phyloP scores from a whole-genome alignment of 2,888 invertebrate genomes.

The Prostheceraeus crozeri region DNA sequence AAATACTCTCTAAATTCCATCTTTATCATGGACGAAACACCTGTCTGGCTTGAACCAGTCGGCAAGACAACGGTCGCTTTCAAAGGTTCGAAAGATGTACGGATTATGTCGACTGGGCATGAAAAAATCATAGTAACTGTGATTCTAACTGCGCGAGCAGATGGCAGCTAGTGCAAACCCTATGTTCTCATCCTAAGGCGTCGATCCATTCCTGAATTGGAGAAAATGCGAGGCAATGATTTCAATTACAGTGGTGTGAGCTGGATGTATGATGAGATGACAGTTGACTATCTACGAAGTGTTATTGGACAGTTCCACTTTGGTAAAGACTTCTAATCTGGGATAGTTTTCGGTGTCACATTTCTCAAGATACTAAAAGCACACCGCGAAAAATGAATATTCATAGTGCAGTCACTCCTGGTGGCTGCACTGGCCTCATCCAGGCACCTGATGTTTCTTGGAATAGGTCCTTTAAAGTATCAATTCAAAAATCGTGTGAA shows the following conservation, averaged over 20 bases:
- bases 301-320: conserved; percentile 40
- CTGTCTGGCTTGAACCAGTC: conserved; percentile 36
- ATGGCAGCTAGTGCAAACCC: conserved; percentile 40
- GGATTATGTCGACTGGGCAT: conserved; percentile 42
- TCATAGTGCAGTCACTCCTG: conserved; percentile 41
- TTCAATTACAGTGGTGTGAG: conserved; percentile 11
- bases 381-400: conserved; percentile 26
- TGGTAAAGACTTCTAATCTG: conserved; percentile 40
- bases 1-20: background rate
- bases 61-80: conserved; percentile 36
- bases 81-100: conserved; percentile 41
- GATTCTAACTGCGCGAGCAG: conserved; percentile 40
- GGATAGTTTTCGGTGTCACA: conserved; percentile 42
- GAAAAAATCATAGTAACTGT: conserved; percentile 43
- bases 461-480: conserved; percentile 40
- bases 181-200: conserved; percentile 40
- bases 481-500: conserved; percentile 29
- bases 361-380: conserved; percentile 39
- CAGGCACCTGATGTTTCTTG: conserved; percentile 42
- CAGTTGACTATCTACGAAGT: conserved; percentile 19
- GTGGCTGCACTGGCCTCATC: conserved; percentile 41
- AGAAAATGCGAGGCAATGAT: conserved; percentile 29
- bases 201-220: conserved; percentile 33
- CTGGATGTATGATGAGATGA: conserved; percentile 43
- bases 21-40: conserved; percentile 36